phyloP scores from a whole-genome alignment of 2,888 invertebrate genomes.

The Dolomedes plantarius region DNA sequence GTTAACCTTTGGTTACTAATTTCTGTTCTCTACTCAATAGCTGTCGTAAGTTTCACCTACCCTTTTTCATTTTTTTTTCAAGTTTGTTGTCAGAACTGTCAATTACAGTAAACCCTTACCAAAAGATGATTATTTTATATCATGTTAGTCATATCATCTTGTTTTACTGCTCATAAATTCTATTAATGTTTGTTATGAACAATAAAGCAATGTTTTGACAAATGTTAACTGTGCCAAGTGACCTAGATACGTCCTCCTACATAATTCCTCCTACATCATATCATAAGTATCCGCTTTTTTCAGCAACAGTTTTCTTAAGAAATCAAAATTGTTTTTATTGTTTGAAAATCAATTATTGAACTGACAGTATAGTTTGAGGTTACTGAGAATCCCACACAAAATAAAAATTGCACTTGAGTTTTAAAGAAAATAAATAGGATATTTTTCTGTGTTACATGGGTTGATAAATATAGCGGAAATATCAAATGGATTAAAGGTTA shows the following conservation, averaged over 20 bases:
- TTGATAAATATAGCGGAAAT: not conserved
- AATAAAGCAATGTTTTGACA: not conserved
- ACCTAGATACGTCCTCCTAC: not conserved
- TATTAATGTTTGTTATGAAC: not conserved
- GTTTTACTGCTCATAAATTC: not conserved
- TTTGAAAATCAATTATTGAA: not conserved
- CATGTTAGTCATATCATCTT: not conserved
- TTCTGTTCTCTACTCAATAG: too few species aligned
- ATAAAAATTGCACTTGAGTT: not conserved
- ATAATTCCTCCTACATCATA: not conserved
- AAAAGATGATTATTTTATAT: not conserved
- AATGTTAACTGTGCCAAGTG: not conserved
- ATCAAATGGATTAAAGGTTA: too few species aligned
- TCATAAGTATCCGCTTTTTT: not conserved
- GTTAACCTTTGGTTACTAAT: too few species aligned
- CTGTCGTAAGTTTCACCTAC: too few species aligned
- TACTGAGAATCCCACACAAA: not conserved
- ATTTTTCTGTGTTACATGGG: not conserved
- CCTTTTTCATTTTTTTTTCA: too few species aligned
- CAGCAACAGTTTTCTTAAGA: not conserved
- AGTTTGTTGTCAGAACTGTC: too few species aligned
- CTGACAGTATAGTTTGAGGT: not conserved
- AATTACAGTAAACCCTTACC: not conserved
- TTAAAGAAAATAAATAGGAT: not conserved
- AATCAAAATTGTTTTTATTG: not conserved